phyloP scores from a whole-genome alignment of 2,113 vertebrate genomes.

The Scomber colias region DNA sequence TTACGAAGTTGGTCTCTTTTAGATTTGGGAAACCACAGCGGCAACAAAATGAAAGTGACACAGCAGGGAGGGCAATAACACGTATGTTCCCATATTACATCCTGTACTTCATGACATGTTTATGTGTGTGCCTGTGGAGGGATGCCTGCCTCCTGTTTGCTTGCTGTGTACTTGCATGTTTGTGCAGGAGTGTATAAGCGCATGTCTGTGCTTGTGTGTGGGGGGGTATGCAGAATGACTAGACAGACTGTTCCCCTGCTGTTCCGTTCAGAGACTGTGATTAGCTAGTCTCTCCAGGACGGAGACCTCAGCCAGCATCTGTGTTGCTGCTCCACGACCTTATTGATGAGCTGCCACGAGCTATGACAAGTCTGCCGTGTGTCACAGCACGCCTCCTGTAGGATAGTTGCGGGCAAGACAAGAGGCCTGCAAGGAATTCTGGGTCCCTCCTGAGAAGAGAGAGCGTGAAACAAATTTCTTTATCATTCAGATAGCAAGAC shows the following conservation, averaged over 20 bases:
- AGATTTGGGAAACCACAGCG: slow-evolving; percentile 34
- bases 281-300: slow-evolving; percentile 76
- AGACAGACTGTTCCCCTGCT: slow-evolving; percentile 57
- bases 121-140: slow-evolving; percentile 6
- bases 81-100: slow-evolving; percentile 27
- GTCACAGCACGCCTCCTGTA: slow-evolving; percentile 42
- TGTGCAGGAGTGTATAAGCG: neutral
- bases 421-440: slow-evolving; percentile 2
- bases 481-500: slow-evolving; percentile 4
- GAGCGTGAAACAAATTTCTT: neutral
- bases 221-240: slow-evolving; percentile 30
- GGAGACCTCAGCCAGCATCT: slow-evolving; percentile 66
- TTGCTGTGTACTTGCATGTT: slow-evolving; percentile 6
- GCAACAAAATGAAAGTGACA: slow-evolving; percentile 17
- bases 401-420: slow-evolving; percentile 20
- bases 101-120: slow-evolving; percentile 42
- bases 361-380: slow-evolving; percentile 30
- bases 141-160: slow-evolving; percentile 21
- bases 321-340: slow-evolving; percentile 49
- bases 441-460: slow-evolving; percentile 6
- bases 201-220: slow-evolving; percentile 9
- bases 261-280: slow-evolving; percentile 70
- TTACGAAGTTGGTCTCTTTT: neutral
- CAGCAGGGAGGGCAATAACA: slow-evolving; percentile 35
- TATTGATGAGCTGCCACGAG: slow-evolving; percentile 60